Evolutionary conservation across 2,113 vertebrate species (phyloP).

Genomic region (Eonycteris spelaea): DNA sequence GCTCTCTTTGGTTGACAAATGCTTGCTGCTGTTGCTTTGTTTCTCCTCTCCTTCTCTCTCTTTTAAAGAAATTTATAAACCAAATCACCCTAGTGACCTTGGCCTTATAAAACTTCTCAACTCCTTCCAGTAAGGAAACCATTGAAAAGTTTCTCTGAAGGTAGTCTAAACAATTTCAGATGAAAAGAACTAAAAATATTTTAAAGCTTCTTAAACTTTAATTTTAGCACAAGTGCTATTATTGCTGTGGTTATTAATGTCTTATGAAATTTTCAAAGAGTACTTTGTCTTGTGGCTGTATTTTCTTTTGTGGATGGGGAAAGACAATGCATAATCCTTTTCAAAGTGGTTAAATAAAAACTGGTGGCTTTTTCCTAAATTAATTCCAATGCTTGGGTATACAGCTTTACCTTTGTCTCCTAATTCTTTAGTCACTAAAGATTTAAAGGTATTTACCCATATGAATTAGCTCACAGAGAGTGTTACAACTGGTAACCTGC

Average conservation of each 20-base stretch:
- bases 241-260: not conserved
- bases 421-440: not conserved
- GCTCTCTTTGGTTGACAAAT: not conserved
- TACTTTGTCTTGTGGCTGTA: not conserved
- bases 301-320: constrained; percentile 18
- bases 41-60: not conserved
- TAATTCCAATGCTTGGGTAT: not conserved
- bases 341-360: constrained; percentile 15
- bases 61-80: constrained; percentile 32
- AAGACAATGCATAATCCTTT: not conserved
- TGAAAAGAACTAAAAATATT: constrained; percentile 40
- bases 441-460: not conserved
- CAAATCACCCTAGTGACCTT: constrained; percentile 3
- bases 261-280: constrained; percentile 12
- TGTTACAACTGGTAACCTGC: not conserved
- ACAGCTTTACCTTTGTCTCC: not conserved
- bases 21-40: not conserved
- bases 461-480: not conserved
- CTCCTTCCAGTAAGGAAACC: constrained; percentile 13
- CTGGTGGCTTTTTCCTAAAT: not conserved
- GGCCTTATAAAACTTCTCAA: constrained; percentile 35
- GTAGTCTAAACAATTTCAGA: constrained; percentile 58
- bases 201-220: constrained; percentile 20
- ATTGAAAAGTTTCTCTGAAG: constrained; percentile 48
- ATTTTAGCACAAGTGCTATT: not conserved